These are phyloP conservation scores for Egretta garzetta DNA, from an alignment of 2,113 vertebrate species.

Conservation along the genomic window DNA sequence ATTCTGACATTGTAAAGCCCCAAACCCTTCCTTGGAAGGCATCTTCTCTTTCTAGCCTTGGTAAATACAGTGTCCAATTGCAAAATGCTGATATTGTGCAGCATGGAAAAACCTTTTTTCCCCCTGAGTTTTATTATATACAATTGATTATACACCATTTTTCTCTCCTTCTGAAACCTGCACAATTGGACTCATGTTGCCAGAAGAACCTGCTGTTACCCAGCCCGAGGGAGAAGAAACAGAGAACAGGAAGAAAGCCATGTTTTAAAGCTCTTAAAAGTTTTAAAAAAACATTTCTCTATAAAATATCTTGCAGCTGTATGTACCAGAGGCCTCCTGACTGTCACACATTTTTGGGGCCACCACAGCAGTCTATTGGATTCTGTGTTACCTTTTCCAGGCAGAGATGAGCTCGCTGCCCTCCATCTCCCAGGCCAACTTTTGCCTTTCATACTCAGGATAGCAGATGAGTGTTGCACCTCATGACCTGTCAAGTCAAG, in stretches of 20 bases:
- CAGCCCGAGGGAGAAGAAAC: slow-evolving; percentile 62
- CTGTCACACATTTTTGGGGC: not conserved
- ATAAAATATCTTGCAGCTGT: slow-evolving; percentile 2
- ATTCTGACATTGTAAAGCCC: not conserved
- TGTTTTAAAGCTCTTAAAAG: slow-evolving; percentile 58
- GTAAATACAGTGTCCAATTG: slow-evolving; percentile 63
- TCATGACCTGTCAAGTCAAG: not conserved
- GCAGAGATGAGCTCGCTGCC: not conserved
- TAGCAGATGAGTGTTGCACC: not conserved
- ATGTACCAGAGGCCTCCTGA: not conserved
- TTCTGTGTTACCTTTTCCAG: not conserved
- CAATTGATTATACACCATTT: slow-evolving; percentile 68
- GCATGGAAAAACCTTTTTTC: slow-evolving; percentile 65
- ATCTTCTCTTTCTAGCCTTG: slow-evolving; percentile 19
- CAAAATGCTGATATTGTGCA: slow-evolving; percentile 59
- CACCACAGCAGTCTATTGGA: not conserved
- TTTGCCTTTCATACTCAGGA: not conserved
- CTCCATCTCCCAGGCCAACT: not conserved
- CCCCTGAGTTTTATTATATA: slow-evolving; percentile 62
- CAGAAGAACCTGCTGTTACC: slow-evolving; percentile 70
- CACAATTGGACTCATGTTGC: slow-evolving; percentile 67
- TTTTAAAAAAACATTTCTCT: slow-evolving; percentile 1
- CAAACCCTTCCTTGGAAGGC: slow-evolving; percentile 11
- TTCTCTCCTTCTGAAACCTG: slow-evolving; percentile 65
- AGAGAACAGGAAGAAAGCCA: slow-evolving; percentile 53